phyloP scores from a whole-genome alignment of 2,113 vertebrate genomes.

The Lophura nycthemera region DNA sequence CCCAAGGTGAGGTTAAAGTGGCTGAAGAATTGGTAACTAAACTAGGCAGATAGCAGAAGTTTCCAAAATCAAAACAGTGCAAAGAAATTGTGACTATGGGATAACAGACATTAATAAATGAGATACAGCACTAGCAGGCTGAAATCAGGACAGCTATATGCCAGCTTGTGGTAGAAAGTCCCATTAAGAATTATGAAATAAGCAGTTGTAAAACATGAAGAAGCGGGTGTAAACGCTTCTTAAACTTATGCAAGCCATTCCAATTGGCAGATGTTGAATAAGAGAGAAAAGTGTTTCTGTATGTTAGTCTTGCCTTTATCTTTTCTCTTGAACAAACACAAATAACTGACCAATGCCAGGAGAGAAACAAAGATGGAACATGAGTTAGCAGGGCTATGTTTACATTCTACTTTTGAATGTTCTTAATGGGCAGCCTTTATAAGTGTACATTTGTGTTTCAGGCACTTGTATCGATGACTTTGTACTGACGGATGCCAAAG shows the following conservation, averaged over 20 bases:
- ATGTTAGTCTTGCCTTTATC: background rate
- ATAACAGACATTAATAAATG: background rate
- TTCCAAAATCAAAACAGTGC: background rate
- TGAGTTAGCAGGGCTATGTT: background rate
- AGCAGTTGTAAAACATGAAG: background rate
- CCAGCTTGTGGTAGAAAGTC: background rate
- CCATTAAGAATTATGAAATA: slow-evolving; percentile 20
- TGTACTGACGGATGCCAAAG: background rate
- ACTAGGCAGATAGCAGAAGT: background rate
- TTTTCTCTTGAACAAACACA: background rate
- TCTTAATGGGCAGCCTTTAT: background rate
- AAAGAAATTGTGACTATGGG: background rate
- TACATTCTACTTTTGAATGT: background rate
- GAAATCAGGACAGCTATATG: background rate
- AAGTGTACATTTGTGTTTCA: background rate
- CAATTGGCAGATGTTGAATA: background rate
- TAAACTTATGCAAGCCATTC: background rate
- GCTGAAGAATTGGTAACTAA: background rate
- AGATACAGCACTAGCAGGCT: background rate
- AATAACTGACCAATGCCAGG: background rate
- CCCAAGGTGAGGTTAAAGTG: background rate
- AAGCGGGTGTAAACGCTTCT: background rate
- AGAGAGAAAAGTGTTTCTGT: background rate
- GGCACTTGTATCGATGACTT: background rate
- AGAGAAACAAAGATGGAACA: background rate